Evolutionary conservation across 2,797 vertebrate genomes (phyloP), one percentile per base, ranked within the genome.

Genomic region (Merluccius polli): DNA sequence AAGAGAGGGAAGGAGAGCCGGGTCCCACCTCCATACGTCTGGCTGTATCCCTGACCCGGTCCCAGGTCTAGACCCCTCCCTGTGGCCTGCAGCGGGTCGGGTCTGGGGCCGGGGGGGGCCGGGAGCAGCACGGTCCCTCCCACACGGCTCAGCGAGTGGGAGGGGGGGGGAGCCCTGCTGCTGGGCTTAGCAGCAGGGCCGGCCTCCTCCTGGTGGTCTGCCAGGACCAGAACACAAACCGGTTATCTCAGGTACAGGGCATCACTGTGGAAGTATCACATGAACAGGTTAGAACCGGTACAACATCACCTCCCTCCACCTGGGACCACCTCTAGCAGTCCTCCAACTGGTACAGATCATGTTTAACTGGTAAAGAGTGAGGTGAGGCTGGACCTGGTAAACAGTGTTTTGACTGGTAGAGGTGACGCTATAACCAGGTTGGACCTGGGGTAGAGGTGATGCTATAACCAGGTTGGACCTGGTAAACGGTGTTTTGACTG

Each of bases 11-110:
- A 32, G 69, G 16, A 35, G 21, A 24, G 70, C 32, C 8, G 24
- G 32, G 27, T 36, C 9, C 65, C 90, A 98, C 96, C 94, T 94
- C 84, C 88, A 76, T 77, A 90, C 79, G 70, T 72, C 24, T 88
- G 88, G n/a, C 82, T 11, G 16, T n/a, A 76, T 70, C 89, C 88
- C 76, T 94, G 93, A 71, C 89, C 88, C 44, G 89, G 76, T 1
- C 86, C 87, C 3, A 89, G 85, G n/a, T 85, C 92, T 75, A 91
- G 73, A 35, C 91, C 85, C 67, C 78, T 75, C 12, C 76, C 18
- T 15, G 86, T 85, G 69, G 86, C 81, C 35, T 87, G 88, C 38
- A 79, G 88, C 27, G 82, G 85, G 29, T 79, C 82, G 7, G 77
- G 68, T 0, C 24, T 79, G 0, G 89, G 77, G 10, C 86, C 81